Base-by-base conservation (phyloP, 2,888 invertebrate genomes). In the Eilema sororculum region DNA sequence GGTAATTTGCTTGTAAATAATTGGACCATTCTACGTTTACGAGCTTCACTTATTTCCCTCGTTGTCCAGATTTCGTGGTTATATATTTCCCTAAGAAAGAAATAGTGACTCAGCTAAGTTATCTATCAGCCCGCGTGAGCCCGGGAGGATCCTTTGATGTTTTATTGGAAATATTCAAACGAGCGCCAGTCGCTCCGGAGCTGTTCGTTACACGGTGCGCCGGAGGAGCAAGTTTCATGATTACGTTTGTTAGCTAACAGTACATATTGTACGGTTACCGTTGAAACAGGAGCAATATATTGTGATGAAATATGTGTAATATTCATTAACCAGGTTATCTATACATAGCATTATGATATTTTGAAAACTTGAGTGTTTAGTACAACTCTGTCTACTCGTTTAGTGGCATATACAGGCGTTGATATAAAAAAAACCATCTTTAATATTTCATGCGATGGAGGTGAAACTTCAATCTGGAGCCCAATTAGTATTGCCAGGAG, bases 1-100 rank as follows among this genome's bases (percentile, higher is more conserved):
- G 74, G 73, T 80, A 80, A 78, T 80, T 74, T 73, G 68, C 59
- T 73, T 78, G 78, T 71, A 73, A 80, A 73, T 80, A 80, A 80
- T 80, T 71, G 73, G 68, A 57, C 64, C 59, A 68, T 75, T 78
- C 37, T 62, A 72, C 72, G 67, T 75, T 80, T 75, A 80, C 69
- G 72, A 72, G 60, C 24, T 25, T 25, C 68, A 52, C 76, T 78
- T 76, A 70, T 75, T 76, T 52, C 65, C 71, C 52, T 60, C 69
- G 46, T 65, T 70, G 77, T 74, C 69, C 71, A 80, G 78, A 75
- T 78, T 80, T 74, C 41, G 9, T 24, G 41, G 20, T 62, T 25
- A 62, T n/a, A 52, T 28, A 58, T 58, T 58, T 58, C 25, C 22
- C 13, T 60, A 63, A 58, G 67, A 69, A 12, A 58, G 56, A 62